Evolutionary conservation across 1,140 invertebrate species (phyloP).

Genomic region (Cotesia vestalis): DNA sequence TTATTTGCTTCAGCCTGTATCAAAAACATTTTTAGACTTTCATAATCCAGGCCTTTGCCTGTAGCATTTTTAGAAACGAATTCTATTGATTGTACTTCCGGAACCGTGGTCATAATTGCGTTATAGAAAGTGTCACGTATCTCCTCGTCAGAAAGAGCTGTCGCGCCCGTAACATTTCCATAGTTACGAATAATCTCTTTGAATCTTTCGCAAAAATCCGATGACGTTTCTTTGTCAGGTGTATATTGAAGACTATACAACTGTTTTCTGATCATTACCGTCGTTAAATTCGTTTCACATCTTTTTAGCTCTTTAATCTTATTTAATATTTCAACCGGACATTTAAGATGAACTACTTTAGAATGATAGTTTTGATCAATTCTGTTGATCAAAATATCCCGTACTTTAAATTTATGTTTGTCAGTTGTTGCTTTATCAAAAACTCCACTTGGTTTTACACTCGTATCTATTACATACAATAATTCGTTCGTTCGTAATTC

Average conservation of each 20-base stretch:
- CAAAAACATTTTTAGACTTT: constrained; percentile 29
- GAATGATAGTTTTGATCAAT: constrained; percentile 38
- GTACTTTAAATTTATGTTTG: constrained; percentile 35
- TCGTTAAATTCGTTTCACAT: constrained; percentile 38
- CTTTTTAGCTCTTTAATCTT: constrained; percentile 41
- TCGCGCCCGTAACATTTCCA: constrained; percentile 27
- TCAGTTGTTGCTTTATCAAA: constrained; percentile 23
- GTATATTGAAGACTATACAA: constrained; percentile 37
- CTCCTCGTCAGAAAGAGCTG: constrained; percentile 31
- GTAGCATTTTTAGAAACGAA: constrained; percentile 22
- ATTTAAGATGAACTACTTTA: constrained; percentile 33
- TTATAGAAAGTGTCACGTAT: constrained; percentile 34
- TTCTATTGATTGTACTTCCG: constrained; percentile 29
- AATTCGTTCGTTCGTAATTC: constrained; percentile 33
- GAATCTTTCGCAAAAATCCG: constrained; percentile 41
- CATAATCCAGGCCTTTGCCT: constrained; percentile 25
- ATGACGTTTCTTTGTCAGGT: constrained; percentile 29
- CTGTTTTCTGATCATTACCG: constrained; percentile 30
- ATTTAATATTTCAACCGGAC: constrained; percentile 36
- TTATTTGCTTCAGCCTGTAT: constrained; percentile 24
- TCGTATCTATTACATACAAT: constrained; percentile 28
- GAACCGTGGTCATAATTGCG: constrained; percentile 30
- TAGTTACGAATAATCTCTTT: constrained; percentile 39
- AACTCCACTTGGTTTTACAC: constrained; percentile 1
- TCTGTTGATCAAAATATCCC: constrained; percentile 40